A percentile compares a stretch with the other conserved stretches of the same genome.
Evolutionary conservation across 2,888 invertebrate genomes (phyloP).

Genomic region (Criorhina ranunculi): DNA sequence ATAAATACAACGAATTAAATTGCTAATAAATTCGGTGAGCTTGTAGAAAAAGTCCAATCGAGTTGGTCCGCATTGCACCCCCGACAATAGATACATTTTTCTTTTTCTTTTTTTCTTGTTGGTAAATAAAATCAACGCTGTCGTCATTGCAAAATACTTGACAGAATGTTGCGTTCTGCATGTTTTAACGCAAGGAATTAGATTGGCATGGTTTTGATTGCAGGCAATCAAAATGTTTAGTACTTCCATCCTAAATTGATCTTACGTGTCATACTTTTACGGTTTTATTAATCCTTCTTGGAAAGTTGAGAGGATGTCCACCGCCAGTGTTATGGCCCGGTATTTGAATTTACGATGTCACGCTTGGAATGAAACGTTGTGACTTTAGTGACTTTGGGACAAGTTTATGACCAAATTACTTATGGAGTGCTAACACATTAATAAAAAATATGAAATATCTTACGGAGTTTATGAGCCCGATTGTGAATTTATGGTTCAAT

Average conservation of each 20-base stretch:
- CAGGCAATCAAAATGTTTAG: conserved; percentile 35
- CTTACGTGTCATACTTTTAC: conserved; percentile 29
- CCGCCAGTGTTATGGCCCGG: not conserved
- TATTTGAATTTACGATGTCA: conserved; percentile 14
- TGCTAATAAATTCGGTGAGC: conserved; percentile 54
- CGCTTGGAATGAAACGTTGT: conserved; percentile 15
- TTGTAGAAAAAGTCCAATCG: conserved; percentile 30
- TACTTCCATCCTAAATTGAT: conserved; percentile 11
- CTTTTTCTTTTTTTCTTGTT: not conserved
- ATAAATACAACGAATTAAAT: conserved; percentile 56
- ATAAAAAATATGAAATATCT: conserved; percentile 44
- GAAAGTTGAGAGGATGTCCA: conserved; percentile 10
- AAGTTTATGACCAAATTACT: conserved; percentile 51
- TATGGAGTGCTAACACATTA: conserved; percentile 52
- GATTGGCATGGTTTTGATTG: conserved; percentile 27
- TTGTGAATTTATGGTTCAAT: conserved; percentile 38
- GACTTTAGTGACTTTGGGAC: conserved; percentile 26
- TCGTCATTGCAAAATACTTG: conserved; percentile 9
- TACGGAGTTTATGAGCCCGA: conserved; percentile 27
- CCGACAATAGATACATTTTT: conserved; percentile 11
- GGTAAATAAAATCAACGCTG: conserved; percentile 19
- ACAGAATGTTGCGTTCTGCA: not conserved
- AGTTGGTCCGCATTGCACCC: not conserved
- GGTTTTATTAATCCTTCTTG: conserved; percentile 34
- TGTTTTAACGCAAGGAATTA: not conserved